Evolutionary conservation across 30 jellyfish, hydroid and myxozoan species (phyloP), one percentile per base, ranked within the genome.

Genomic region (Sanderia malayensis): DNA sequence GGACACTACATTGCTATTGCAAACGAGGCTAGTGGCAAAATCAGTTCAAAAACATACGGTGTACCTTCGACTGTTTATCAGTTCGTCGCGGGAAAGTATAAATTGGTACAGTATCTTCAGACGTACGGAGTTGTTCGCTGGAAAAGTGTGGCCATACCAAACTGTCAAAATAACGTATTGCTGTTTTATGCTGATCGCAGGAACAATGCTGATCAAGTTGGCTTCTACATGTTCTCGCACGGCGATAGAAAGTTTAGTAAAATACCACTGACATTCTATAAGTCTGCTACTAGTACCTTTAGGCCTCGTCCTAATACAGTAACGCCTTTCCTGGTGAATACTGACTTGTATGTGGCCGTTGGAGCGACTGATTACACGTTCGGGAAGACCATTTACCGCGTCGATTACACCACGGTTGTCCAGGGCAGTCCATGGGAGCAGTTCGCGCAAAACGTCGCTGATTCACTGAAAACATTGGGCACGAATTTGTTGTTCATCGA

Each of bases 121-220:
- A 70, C 93, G 27, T 67, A 66, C 44, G 94, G 97, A 10, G 95
- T 91, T 9, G 66, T 31, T 1, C 74, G 46, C 25, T 89, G 95
- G 95, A 78, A 66, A 53, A 64, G 89, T 61, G 8, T 53, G 1
- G 31, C 71, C 27, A 58, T 89, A 32, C 94, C 94, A 9, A 75
- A 49, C 61, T 82, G 97, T 67, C 73, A 68, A 58, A 60, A 76
- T 31, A 82, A 61, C 8, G 88, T 62, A 4, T 55, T 89, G 59
- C 60, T 89, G 0, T 41, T 73, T 33, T 89, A 82, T 46, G 89
- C 85, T 10, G 93, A 82, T 44, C 94, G 67, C 32, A 25, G 87
- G 20, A 76, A 89, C 72, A 61, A 61, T 46, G 55, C 70, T 4
- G 97, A 89, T 44, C 97, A 76, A 61, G 88, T 77, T 24, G 97